Evolutionary conservation across 2,888 invertebrate species (phyloP).

Genomic region (Mythimna ferrago): DNA sequence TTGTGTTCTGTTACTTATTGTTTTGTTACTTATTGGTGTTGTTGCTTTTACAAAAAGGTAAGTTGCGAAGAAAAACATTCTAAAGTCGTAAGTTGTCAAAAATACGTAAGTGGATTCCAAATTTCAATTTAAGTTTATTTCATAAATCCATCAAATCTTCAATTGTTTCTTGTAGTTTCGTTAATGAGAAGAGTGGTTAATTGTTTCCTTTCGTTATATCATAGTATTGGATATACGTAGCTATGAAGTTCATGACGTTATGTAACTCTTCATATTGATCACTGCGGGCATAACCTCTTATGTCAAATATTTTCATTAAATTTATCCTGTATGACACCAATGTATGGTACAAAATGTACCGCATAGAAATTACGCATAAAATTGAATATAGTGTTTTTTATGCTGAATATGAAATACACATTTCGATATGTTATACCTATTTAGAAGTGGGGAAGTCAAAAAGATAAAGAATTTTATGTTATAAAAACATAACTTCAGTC

Average conservation of each 20-base stretch:
- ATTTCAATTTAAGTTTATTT: slow-evolving; percentile 36
- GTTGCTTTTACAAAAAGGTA: slow-evolving; percentile 33
- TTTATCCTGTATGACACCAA: slow-evolving; percentile 13
- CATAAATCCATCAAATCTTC: background rate
- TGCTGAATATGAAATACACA: background rate
- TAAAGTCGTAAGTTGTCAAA: slow-evolving; percentile 44
- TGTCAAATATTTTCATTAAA: slow-evolving; percentile 7
- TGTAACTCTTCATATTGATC: slow-evolving; percentile 79
- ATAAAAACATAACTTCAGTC: too few species aligned
- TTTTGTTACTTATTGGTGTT: slow-evolving; percentile 25
- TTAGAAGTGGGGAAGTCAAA: too few species aligned
- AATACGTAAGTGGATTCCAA: slow-evolving; percentile 50
- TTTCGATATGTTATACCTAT: too few species aligned
- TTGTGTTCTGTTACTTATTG: slow-evolving; percentile 38
- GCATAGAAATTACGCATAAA: background rate
- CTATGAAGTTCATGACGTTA: slow-evolving; percentile 68
- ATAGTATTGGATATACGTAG: background rate
- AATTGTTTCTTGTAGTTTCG: slow-evolving; percentile 16
- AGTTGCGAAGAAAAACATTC: slow-evolving; percentile 37
- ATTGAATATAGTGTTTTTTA: background rate
- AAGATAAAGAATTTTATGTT: too few species aligned
- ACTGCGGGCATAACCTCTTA: slow-evolving; percentile 69
- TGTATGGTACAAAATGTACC: background rate
- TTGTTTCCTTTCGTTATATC: background rate
- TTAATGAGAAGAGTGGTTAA: background rate